Conservation (phyloP, 2,888 invertebrate genomes). For the Noctua fimbriata region DNA sequence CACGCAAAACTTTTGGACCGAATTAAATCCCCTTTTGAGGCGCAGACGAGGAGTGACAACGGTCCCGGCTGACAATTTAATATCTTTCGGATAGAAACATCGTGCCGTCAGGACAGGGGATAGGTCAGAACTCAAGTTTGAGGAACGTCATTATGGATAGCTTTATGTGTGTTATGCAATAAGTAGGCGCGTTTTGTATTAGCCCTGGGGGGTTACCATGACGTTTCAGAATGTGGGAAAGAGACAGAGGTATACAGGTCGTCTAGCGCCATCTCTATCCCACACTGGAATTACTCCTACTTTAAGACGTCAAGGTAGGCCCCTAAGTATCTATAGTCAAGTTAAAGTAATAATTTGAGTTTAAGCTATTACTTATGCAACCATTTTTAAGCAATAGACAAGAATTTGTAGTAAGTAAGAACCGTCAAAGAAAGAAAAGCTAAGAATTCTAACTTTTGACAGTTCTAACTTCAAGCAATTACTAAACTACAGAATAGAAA, state of each 20-base stretch:
- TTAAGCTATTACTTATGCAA: not conserved
- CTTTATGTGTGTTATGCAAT: not conserved
- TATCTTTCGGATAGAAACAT: conserved; percentile 85
- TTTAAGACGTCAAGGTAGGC: too few species aligned
- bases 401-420: not conserved
- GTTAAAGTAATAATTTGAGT: not conserved
- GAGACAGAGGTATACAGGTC: too few species aligned
- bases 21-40: conserved; percentile 88
- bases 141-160: conserved; percentile 50
- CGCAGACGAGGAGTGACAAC: conserved; percentile 78
- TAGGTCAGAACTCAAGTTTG: conserved; percentile 66
- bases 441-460: not conserved
- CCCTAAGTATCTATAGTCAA: not conserved
- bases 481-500: not conserved
- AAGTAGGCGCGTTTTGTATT: too few species aligned
- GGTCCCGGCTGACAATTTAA: conserved; percentile 89
- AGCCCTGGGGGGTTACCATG: too few species aligned
- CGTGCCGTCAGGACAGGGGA: conserved; percentile 65
- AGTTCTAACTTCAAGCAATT: not conserved
- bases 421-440: not conserved
- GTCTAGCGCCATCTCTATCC: too few species aligned
- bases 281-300: too few species aligned
- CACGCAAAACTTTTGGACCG: conserved; percentile 86
- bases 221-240: too few species aligned
- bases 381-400: not conserved